Conservation (phyloP, 2,113 vertebrate species). For the Cygnus atratus region DNA sequence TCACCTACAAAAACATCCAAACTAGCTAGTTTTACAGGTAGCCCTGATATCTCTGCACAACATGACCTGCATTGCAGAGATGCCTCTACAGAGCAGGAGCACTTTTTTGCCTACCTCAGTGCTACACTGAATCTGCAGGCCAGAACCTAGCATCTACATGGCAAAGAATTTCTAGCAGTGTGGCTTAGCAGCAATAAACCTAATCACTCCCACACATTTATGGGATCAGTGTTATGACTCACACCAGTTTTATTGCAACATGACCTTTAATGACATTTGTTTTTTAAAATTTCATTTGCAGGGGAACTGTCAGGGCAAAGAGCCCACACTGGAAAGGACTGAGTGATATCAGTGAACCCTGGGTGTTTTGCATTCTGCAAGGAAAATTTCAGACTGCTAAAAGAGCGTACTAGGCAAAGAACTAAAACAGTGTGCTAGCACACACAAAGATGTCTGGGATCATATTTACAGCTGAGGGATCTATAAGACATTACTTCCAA, state of each 20-base stretch:
- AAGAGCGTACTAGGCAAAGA: neutral
- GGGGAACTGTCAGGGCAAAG: neutral
- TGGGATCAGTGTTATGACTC: neutral
- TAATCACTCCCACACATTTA: neutral
- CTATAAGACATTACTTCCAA: neutral
- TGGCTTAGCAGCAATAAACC: neutral
- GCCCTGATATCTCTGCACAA: neutral
- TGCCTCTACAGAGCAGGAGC: neutral
- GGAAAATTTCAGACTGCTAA: neutral
- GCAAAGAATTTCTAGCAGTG: neutral
- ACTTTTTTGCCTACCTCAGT: neutral
- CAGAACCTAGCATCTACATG: neutral
- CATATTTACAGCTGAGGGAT: neutral
- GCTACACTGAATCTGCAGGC: neutral
- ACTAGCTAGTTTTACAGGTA: neutral
- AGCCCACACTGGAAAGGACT: neutral
- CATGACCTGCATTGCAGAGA: neutral
- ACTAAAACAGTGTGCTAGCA: neutral
- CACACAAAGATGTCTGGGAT: neutral
- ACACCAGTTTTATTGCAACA: neutral
- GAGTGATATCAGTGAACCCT: neutral
- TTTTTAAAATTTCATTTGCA: constrained; percentile 22
- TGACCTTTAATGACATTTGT: constrained; percentile 36
- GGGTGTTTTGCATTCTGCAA: neutral
- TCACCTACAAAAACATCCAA: neutral